Evolutionary conservation across 2,113 vertebrate genomes (phyloP), one percentile per base, ranked within the genome.

Genomic region (Serilophus lunatus): DNA sequence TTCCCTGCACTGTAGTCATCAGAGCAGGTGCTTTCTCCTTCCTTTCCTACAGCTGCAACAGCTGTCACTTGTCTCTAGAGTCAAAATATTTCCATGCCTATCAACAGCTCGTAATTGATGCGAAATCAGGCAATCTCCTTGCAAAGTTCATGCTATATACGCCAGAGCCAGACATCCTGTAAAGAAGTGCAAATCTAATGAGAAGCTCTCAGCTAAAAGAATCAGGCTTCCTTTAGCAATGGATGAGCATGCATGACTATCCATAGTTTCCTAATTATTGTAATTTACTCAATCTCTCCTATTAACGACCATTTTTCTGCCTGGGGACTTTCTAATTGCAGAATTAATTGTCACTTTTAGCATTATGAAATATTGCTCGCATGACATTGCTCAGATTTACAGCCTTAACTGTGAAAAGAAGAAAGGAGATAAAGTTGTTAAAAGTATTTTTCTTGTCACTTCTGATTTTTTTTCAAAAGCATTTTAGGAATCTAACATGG

Each of bases 41-140:
- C 33, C 40, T 69, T 83, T 74, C 54, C 71, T 56, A 28, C 84
- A 93, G 74, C 78, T 88, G 76, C 68, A 83, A 68, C 88, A 93
- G 82, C 86, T 93, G 82, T 28, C 82, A 74, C 51, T 74, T 4
- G 2, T 77, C 88, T 92, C 92, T 35, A 36, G 63, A 93, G 71
- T 69, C 42, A 92, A 94, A 94, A 90, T 74, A 93, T 81, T 95
- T 88, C 86, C 68, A n/a, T 81, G 76, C 80, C 68, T 66, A 90
- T 77, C 88, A 75, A 38, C n/a, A 81, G 64, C 42, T 35, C 45
- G 63, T 82, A 95, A 95, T 47, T 80, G 82, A 93, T 70, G 68
- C 59, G 60, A 88, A 89, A 94, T 83, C 54, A 83, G 66, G 51
- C 57, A 85, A 69, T 24, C 63, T 66, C 35, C 56, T 81, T 42